Conservation (phyloP, 2,797 vertebrate species). For the Molossus molossus region DNA sequence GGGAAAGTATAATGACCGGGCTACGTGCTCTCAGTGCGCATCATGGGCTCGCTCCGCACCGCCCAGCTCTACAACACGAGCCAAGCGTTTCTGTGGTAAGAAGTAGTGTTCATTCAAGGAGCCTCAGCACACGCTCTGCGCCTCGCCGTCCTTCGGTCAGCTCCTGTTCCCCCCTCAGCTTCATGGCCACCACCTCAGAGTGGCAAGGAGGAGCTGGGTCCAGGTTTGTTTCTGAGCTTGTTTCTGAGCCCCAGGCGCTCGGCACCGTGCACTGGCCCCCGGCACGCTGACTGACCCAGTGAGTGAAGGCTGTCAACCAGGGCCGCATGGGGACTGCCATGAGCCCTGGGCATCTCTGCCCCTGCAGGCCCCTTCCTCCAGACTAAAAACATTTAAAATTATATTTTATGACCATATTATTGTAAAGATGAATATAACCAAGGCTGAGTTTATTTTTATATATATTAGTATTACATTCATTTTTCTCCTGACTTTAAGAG, state of each 20-base stretch:
- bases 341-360: background rate
- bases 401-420: background rate
- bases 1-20: background rate
- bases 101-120: background rate
- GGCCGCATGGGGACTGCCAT: no score
- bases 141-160: background rate
- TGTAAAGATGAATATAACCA: constrained; percentile 1
- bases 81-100: background rate
- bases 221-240: background rate
- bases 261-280: background rate
- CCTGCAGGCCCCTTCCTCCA: background rate
- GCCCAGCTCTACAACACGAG: background rate
- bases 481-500: constrained; percentile 42
- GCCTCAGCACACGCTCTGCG: background rate
- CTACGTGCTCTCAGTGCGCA: background rate
- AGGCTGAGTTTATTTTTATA: background rate
- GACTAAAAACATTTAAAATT: constrained; percentile 17
- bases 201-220: background rate
- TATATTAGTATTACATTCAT: constrained; percentile 37
- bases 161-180: background rate
- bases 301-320: background rate
- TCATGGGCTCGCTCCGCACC: background rate
- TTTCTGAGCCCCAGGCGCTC: background rate
- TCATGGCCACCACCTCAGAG: background rate
- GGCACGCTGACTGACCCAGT: background rate